Conservation (phyloP, 2,113 vertebrate species). For the Elanoides forficatus region DNA sequence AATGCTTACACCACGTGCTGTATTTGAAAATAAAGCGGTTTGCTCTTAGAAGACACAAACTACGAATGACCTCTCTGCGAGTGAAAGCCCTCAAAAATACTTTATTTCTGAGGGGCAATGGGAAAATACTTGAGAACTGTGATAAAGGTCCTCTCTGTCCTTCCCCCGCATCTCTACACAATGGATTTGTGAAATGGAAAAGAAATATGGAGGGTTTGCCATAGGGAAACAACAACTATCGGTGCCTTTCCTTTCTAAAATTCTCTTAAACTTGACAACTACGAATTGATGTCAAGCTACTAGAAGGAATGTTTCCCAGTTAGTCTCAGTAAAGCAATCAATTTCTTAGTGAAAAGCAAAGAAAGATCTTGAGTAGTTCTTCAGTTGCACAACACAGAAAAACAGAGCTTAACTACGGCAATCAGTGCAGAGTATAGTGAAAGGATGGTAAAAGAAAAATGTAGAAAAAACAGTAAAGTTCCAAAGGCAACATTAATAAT, state of each 20-base stretch:
- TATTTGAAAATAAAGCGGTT: not conserved
- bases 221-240: not conserved
- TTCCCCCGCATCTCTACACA: not conserved
- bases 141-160: not conserved
- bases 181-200: not conserved
- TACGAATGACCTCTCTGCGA: not conserved
- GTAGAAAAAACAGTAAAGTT: not conserved
- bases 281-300: not conserved
- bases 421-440: accelerated
- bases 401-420: not conserved
- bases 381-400: not conserved
- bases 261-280: not conserved
- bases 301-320: not conserved
- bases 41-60: not conserved
- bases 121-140: not conserved
- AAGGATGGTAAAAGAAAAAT: not conserved
- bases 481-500: not conserved
- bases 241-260: not conserved
- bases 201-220: not conserved
- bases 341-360: not conserved
- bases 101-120: not conserved
- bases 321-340: not conserved
- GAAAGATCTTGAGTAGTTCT: not conserved
- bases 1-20: not conserved
- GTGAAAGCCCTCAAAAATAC: not conserved